Evolutionary conservation across 2,888 invertebrate genomes (phyloP), one percentile per base, ranked within the genome.

Genomic region (Neocrepidodera transversa): DNA sequence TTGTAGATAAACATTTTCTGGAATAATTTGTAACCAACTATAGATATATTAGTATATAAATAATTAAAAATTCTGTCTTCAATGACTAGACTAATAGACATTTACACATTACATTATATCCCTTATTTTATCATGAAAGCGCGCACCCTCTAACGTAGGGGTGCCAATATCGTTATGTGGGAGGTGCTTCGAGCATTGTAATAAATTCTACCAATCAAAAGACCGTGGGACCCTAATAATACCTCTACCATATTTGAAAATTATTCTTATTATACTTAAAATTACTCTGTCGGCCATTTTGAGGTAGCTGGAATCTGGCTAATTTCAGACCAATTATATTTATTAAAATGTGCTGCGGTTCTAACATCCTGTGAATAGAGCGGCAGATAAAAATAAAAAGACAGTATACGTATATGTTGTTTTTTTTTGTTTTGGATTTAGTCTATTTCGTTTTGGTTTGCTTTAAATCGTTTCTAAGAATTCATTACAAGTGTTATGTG

Each of bases 161-260:
- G 65, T 65, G 67, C 59, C 51, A 43, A 48, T 51, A 8, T 51
- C 58, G 48, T 53, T 56, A 54, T 53, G 49, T 64, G 56, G 73
- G 73, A 68, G 73, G 71, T 58, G 65, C 69, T 62, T 58, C 58
- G 59, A 57, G 64, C 64, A 70, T 71, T 70, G 69, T 68, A 45
- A 43, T 11, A 43, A 43, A 32, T 23, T 56, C 69, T 63, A 55
- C 76, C 71, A 71, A 72, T 71, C 67, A 58, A 67, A 65, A 65
- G 66, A 64, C 67, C 18, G 63, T 60, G 43, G 23, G 49, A 51
- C 69, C 64, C 65, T 74, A 74, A 74, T 74, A 72, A 74, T 70
- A 71, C 67, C 70, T 70, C 76, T 71, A 76, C 78, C 78, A 77
- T 78, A 74, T 77, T 77, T 77, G 78, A 77, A 78, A 78, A 78